phyloP scores from a whole-genome alignment of 2,888 invertebrate genomes.

The Metalampra italica region DNA sequence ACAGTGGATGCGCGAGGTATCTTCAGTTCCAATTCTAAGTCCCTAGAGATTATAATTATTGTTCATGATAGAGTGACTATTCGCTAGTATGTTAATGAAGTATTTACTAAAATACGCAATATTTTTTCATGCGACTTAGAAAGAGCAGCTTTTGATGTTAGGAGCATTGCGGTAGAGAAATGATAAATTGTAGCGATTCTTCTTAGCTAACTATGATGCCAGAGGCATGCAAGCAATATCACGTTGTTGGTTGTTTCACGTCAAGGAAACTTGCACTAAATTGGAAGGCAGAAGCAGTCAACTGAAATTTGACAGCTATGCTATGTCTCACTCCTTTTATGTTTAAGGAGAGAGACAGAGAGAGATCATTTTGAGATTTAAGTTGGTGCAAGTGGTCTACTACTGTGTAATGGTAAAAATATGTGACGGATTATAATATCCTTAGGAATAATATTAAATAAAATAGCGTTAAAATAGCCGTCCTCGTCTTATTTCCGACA shows the following conservation, averaged over 20 bases:
- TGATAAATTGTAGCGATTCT: constrained; percentile 38
- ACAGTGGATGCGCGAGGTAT: no score
- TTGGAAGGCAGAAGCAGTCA: no score
- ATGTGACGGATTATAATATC: background rate
- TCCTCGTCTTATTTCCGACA: constrained; percentile 2
- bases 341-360: no score
- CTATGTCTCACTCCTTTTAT: no score
- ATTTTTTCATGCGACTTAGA: constrained; percentile 62
- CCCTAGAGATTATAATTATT: constrained; percentile 11
- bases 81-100: constrained; percentile 18
- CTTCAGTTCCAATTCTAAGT: no score
- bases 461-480: constrained; percentile 11
- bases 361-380: background rate
- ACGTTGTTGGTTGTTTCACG: constrained; percentile 28
- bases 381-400: background rate
- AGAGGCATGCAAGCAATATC: constrained; percentile 35
- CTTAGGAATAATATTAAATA: background rate
- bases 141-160: constrained; percentile 66
- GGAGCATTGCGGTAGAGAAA: constrained; percentile 44
- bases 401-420: background rate
- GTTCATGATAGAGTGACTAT: constrained; percentile 28
- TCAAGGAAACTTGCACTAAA: no score
- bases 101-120: constrained; percentile 47
- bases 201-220: constrained; percentile 42
- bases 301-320: no score